Conservation (phyloP, 1,140 invertebrate species). For the Solenopsis invicta region DNA sequence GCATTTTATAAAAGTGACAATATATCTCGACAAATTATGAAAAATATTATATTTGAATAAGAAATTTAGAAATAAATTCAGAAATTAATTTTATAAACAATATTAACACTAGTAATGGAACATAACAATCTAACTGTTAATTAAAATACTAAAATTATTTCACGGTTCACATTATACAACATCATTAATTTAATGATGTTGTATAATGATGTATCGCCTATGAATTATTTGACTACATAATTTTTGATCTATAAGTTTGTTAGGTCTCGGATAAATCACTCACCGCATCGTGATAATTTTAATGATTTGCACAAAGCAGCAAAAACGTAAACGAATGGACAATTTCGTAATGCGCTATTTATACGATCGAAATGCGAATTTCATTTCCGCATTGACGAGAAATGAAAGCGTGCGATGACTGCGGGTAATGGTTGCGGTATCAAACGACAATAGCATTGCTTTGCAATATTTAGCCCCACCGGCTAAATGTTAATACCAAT, state of each 20-base stretch:
- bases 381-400: constrained; percentile 31
- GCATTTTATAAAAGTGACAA: too few relatives aligned
- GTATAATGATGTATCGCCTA: not conserved
- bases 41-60: not conserved
- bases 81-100: not conserved
- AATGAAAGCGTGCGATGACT: constrained; percentile 13
- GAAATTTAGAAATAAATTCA: not conserved
- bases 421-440: constrained; percentile 1
- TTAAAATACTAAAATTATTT: not conserved
- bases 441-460: constrained; percentile 48
- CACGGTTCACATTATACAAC: not conserved
- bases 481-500: constrained; percentile 15
- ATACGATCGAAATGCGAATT: constrained; percentile 11
- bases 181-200: not conserved
- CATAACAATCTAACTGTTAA: not conserved
- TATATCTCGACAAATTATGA: too few relatives aligned
- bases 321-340: not conserved
- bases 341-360: not conserved
- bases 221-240: not conserved
- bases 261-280: constrained; percentile 20
- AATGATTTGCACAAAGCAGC: not conserved
- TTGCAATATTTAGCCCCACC: constrained; percentile 34
- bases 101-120: not conserved
- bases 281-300: not conserved
- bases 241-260: not conserved